phyloP scores from a whole-genome alignment of 2,113 vertebrate species.

The Rhombomys opimus region DNA sequence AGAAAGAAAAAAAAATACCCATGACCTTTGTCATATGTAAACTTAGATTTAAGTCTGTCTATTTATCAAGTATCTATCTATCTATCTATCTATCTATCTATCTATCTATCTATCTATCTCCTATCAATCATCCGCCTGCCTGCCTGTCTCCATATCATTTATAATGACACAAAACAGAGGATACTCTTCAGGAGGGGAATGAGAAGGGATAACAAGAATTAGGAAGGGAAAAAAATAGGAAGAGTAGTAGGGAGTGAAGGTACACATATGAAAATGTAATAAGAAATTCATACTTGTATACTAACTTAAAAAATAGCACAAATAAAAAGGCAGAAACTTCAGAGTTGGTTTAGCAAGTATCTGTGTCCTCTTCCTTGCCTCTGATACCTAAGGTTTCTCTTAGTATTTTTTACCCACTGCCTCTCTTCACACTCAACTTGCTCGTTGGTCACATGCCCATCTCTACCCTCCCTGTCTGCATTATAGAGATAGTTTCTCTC shows the following conservation, averaged over 20 bases:
- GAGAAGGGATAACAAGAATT: background rate
- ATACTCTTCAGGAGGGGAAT: background rate
- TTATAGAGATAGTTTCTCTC: background rate
- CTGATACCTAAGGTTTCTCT: background rate
- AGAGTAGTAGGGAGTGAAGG: background rate
- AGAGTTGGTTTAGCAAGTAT: background rate
- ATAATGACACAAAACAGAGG: too few species aligned
- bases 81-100: background rate
- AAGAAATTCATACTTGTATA: background rate
- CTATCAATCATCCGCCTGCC: too few species aligned
- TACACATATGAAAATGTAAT: background rate
- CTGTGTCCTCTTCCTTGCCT: background rate
- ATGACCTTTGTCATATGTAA: background rate
- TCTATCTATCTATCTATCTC: background rate
- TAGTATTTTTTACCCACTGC: background rate
- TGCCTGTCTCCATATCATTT: background rate
- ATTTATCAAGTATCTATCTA: background rate
- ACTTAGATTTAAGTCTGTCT: background rate
- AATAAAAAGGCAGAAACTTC: background rate
- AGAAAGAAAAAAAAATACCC: background rate
- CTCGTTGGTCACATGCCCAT: background rate
- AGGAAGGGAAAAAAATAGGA: too few species aligned
- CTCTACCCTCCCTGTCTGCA: background rate
- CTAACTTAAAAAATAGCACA: background rate
- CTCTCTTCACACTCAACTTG: background rate